These are phyloP conservation scores for Pilophorus perplexus DNA, from an alignment of 2,888 invertebrate genomes.

Conservation along the genomic window DNA sequence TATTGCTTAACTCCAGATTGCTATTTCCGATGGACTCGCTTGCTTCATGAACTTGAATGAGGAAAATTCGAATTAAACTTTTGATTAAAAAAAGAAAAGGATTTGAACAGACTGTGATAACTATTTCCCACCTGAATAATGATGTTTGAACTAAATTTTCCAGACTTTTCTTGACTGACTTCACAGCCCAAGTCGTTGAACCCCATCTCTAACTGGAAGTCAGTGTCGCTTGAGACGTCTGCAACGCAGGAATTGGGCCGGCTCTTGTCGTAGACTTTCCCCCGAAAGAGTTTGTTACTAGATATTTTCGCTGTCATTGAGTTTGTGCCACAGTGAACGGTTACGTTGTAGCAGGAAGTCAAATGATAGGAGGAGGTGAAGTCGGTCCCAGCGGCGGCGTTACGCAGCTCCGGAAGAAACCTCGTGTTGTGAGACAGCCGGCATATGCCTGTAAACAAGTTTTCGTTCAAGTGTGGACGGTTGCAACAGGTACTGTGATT, in stretches of 20 bases:
- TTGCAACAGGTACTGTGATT: too few species aligned
- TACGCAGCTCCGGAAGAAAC: conserved; percentile 51
- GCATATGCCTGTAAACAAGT: conserved; percentile 51
- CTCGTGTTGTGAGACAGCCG: conserved; percentile 54
- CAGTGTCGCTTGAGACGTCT: conserved; percentile 53
- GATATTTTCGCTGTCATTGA: conserved; percentile 54
- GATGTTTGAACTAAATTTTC: conserved; percentile 53
- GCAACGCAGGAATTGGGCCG: conserved; percentile 54
- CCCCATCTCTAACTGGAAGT: conserved; percentile 53
- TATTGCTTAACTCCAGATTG: background rate
- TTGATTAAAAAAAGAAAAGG: too few species aligned
- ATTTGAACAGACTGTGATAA: too few species aligned
- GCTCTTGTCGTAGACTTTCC: conserved; percentile 55
- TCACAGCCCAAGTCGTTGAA: conserved; percentile 54
- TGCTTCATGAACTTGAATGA: too few species aligned
- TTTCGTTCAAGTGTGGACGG: too few species aligned
- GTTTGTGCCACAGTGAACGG: conserved; percentile 53
- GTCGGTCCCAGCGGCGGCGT: conserved; percentile 49
- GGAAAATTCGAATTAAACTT: too few species aligned
- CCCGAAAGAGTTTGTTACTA: conserved; percentile 54
- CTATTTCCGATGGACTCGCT: too few species aligned
- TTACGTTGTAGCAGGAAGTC: conserved; percentile 54
- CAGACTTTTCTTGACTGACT: conserved; percentile 53
- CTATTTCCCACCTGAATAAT: conserved; percentile 54
- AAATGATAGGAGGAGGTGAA: conserved; percentile 52